Base-by-base conservation (phyloP, 2,113 vertebrate species). In the Notarius quadriscutis region DNA sequence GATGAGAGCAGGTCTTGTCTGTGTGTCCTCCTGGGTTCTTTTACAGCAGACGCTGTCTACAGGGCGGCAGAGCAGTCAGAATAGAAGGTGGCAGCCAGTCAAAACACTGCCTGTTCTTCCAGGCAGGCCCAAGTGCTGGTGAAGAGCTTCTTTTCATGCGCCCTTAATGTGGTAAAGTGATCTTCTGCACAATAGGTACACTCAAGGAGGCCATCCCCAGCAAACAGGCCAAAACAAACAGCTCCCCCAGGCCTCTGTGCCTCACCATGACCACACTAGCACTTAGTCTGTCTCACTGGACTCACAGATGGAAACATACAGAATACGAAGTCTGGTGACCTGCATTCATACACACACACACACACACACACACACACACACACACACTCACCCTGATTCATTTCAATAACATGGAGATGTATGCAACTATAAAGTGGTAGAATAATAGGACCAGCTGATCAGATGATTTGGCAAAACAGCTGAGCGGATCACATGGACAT, bases 131-230 rank as follows among this genome's bases (percentile, higher is more conserved):
- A 92, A 95, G 92, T 93, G 92, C 90, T 86, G 90, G 89, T 94
- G 93, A 95, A 96, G 94, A 95, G 95, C 90, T 92, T 94, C 95
- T 94, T 95, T 95, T 96, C 93, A 95, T 93, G 87, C 92, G 20
- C 91, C 87, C 93, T 93, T 93, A 93, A 94, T 93, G 92, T 94
- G 92, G 94, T 95, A 94, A 96, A 95, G 93, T 95, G 94, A 96
- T 95, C 94, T 93, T 92, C 93, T 92, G 87, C 91, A 94, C 94
- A 95, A 95, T 93, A 89, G 93, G 92, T 93, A 94, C 94, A 94
- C 94, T 95, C 91, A 90, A 94, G 94, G 94, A 94, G 94, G 95
- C 94, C 94, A 94, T 94, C 94, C 93, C 92, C 90, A 89, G 92
- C 92, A 93, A 92, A 81, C 91, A 90, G 88, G 91, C 92, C 91